Percentiles rank a stretch among this genome's conserved stretches.
Conservation (phyloP, 2,113 vertebrate genomes). For the Camarhynchus parvulus region DNA sequence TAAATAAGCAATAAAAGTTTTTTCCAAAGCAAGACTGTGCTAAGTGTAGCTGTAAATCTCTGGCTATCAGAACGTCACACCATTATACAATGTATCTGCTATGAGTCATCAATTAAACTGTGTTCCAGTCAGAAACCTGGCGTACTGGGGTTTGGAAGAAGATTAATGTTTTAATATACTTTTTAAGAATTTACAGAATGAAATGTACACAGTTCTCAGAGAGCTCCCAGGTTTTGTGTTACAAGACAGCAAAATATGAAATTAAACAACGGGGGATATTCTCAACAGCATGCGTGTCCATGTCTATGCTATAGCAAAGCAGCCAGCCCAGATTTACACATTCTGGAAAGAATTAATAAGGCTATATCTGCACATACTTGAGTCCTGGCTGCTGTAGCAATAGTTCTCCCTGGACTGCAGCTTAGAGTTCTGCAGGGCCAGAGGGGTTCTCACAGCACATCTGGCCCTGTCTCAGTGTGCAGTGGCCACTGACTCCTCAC, state of each 20-base stretch:
- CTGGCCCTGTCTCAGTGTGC: accelerated
- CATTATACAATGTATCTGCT: background rate
- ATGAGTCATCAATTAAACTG: constrained; percentile 24
- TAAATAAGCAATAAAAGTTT: constrained; percentile 24
- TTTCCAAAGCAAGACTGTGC: constrained; percentile 8
- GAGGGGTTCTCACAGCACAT: accelerated
- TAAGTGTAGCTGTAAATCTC: constrained; percentile 42
- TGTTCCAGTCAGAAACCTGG: constrained; percentile 49
- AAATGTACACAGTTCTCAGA: constrained; percentile 5
- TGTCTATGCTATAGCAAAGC: background rate
- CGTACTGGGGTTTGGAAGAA: background rate
- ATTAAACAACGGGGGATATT: background rate
- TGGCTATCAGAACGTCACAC: background rate
- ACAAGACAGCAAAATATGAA: background rate
- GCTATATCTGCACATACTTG: background rate
- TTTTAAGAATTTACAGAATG: background rate
- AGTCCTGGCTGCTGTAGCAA: accelerated
- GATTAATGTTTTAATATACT: constrained; percentile 42
- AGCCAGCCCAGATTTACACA: background rate
- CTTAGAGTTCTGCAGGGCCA: background rate
- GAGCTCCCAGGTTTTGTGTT: background rate
- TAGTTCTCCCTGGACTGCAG: background rate
- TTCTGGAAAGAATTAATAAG: background rate
- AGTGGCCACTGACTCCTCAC: background rate
- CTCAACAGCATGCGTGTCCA: background rate